Evolutionary conservation across 2,888 invertebrate genomes (phyloP).

Genomic region (Pediacus dermestoides): DNA sequence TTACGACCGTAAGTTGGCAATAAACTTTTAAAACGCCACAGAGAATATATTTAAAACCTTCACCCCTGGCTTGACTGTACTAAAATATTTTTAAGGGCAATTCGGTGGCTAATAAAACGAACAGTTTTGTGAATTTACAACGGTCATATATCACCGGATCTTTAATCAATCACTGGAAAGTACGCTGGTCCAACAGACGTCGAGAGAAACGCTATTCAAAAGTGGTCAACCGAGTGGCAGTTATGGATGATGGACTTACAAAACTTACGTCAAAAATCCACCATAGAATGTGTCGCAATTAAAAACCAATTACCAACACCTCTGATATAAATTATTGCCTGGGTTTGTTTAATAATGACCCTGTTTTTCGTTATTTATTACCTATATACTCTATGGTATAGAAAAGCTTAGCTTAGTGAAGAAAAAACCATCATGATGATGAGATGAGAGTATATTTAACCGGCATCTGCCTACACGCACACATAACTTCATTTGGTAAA

Average conservation of each 20-base stretch:
- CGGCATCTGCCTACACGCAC: no score
- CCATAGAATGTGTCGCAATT: constrained; percentile 26
- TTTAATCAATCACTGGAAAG: constrained; percentile 37
- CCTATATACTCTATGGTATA: no score
- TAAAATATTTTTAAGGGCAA: constrained; percentile 27
- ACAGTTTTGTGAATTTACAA: constrained; percentile 36
- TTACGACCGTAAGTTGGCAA: constrained; percentile 6
- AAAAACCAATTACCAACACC: constrained; percentile 28
- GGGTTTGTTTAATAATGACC: constrained; percentile 6
- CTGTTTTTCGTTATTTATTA: constrained; percentile 2
- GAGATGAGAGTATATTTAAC: no score
- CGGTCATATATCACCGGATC: constrained; percentile 36
- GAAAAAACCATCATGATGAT: no score
- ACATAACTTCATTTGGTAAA: no score
- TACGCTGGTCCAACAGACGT: neutral
- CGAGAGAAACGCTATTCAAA: constrained; percentile 38
- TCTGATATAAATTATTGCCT: constrained; percentile 7
- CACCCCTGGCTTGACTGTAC: neutral
- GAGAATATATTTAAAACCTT: constrained; percentile 7
- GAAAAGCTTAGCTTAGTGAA: no score
- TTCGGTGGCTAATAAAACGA: constrained; percentile 39
- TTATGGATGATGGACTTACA: constrained; percentile 36
- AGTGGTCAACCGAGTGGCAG: constrained; percentile 44
- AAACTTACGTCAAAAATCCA: constrained; percentile 19
- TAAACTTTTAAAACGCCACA: constrained; percentile 7